Percentiles rank a stretch among this genome's conserved stretches.
These are phyloP conservation scores for Holocentrus rufus DNA, from an alignment of 2,797 vertebrate genomes.

Conservation along the genomic window DNA sequence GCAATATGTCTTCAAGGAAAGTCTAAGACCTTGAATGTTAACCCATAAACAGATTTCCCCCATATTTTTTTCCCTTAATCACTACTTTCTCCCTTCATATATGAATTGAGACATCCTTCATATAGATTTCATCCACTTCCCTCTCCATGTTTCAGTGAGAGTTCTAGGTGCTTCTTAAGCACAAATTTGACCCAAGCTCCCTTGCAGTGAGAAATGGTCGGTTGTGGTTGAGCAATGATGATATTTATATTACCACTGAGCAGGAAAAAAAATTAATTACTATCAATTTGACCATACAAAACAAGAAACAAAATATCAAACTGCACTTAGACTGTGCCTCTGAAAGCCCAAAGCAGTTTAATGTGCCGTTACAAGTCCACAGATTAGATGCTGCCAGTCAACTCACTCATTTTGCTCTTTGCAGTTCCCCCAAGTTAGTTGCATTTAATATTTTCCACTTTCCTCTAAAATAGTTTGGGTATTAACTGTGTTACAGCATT, in stretches of 20 bases:
- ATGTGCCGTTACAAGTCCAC: too few species aligned
- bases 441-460: too few species aligned
- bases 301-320: neutral
- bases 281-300: neutral
- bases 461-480: too few species aligned
- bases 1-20: neutral
- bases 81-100: neutral
- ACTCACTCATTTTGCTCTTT: too few species aligned
- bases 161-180: slow-evolving; percentile 2
- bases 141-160: neutral
- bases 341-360: too few species aligned
- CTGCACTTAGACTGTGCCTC: neutral
- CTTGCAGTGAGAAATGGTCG: neutral
- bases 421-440: too few species aligned
- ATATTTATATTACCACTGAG: neutral
- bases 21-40: neutral
- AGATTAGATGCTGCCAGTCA: too few species aligned
- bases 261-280: neutral
- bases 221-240: neutral
- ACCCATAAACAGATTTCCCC: neutral
- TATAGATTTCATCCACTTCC: slow-evolving; percentile 18
- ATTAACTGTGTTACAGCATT: neutral
- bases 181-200: neutral
- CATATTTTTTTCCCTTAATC: neutral
- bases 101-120: slow-evolving; percentile 16